Evolutionary conservation across 1,140 invertebrate genomes (phyloP).

Genomic region (Drosophila pallidifrons): DNA sequence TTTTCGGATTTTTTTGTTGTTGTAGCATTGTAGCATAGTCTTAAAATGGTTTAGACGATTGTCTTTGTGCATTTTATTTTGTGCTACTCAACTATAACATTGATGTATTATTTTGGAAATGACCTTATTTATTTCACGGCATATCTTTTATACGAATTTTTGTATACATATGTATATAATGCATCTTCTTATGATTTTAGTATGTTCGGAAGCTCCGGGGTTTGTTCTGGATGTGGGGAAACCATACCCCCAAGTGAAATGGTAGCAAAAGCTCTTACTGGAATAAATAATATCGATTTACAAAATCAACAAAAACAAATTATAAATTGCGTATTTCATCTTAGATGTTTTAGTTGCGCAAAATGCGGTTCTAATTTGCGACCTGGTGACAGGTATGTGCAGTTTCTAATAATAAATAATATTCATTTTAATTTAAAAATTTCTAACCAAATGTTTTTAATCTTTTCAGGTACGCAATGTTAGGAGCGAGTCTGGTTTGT

Average conservation of each 20-base stretch:
- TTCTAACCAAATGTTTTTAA: constrained; percentile 1
- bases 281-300: constrained; percentile 85
- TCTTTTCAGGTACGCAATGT: constrained; percentile 90
- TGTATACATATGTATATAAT: neutral
- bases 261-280: constrained; percentile 91
- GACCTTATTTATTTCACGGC: no score
- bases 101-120: no score
- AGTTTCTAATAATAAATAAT: no score
- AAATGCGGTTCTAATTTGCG: constrained; percentile 94
- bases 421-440: no score
- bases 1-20: no score
- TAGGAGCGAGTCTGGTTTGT: constrained; percentile 93
- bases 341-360: constrained; percentile 97
- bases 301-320: constrained; percentile 84
- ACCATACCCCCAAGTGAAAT: constrained; percentile 95
- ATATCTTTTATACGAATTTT: no score
- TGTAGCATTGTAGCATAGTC: no score
- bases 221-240: constrained; percentile 95
- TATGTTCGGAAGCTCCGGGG: constrained; percentile 94
- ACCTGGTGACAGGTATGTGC: constrained; percentile 92
- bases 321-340: constrained; percentile 91
- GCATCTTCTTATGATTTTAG: constrained; percentile 87
- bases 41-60: no score
- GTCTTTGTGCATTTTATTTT: no score
- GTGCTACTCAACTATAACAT: no score